These are phyloP conservation scores for Anableps anableps DNA, from an alignment of 2,797 vertebrate genomes.

Conservation along the genomic window DNA sequence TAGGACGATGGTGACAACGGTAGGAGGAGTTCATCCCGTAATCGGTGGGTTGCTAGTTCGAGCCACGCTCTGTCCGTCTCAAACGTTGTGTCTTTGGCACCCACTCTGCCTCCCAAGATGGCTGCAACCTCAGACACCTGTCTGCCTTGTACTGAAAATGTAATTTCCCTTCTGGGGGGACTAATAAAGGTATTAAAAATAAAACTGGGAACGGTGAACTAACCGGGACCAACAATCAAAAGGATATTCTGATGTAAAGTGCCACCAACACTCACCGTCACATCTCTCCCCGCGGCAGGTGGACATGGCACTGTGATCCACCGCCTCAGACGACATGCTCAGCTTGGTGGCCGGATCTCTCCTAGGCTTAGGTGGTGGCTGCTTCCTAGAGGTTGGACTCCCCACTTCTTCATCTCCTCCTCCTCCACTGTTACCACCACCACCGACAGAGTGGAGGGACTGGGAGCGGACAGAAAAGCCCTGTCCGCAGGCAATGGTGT, in stretches of 20 bases:
- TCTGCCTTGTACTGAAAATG: too few relatives aligned
- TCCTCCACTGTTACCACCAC: slow-evolving; percentile 81
- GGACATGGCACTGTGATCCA: slow-evolving; percentile 86
- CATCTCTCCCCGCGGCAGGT: slow-evolving; percentile 86
- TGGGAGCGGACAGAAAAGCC: slow-evolving; percentile 96
- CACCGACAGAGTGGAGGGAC: slow-evolving; percentile 96
- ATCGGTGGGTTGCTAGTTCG: too few relatives aligned
- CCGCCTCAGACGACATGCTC: slow-evolving; percentile 96
- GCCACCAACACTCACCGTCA: slow-evolving; percentile 81
- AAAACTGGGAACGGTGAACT: neutral
- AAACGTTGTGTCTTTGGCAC: too few relatives aligned
- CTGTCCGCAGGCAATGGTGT: slow-evolving; percentile 83
- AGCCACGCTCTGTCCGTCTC: too few relatives aligned
- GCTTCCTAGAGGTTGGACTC: slow-evolving; percentile 91
- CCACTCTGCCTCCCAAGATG: too few relatives aligned
- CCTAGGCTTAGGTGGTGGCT: slow-evolving; percentile 96
- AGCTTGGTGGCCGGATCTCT: slow-evolving; percentile 97
- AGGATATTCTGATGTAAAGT: slow-evolving; percentile 55
- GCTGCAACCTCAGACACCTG: too few relatives aligned
- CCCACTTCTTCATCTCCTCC: slow-evolving; percentile 94
- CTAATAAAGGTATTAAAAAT: too few relatives aligned
- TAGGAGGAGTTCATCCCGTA: too few relatives aligned
- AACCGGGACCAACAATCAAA: neutral
- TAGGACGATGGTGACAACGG: too few relatives aligned
- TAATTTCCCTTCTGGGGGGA: too few relatives aligned